Evolutionary conservation across 1,140 invertebrate species (phyloP).

Genomic region (Dendroctonus ponderosae): DNA sequence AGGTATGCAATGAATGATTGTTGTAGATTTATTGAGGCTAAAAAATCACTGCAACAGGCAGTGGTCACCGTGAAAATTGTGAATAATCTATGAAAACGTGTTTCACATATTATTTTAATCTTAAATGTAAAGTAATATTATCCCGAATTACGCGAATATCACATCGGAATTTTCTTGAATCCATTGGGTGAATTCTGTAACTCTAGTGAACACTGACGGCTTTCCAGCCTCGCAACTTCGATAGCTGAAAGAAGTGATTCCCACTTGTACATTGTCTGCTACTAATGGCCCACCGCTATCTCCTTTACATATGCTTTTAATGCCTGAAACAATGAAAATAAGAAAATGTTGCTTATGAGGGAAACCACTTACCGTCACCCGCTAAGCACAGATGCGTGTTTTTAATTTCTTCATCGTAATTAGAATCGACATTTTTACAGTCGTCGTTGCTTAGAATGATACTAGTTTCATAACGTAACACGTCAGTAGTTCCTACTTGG

Average conservation of each 20-base stretch:
- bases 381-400: constrained; percentile 29
- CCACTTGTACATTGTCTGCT: constrained; percentile 59
- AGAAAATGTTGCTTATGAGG: not conserved
- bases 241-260: constrained; percentile 73
- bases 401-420: constrained; percentile 24
- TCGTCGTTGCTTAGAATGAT: constrained; percentile 28
- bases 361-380: constrained; percentile 14
- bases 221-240: constrained; percentile 69
- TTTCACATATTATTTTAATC: too few relatives aligned
- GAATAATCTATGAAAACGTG: too few relatives aligned
- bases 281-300: constrained; percentile 83
- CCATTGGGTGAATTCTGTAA: constrained; percentile 65
- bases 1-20: too few relatives aligned
- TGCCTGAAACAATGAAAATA: not conserved
- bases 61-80: too few relatives aligned
- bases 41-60: too few relatives aligned
- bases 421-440: constrained; percentile 22
- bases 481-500: constrained; percentile 18
- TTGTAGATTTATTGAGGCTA: too few relatives aligned
- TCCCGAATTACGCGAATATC: too few relatives aligned
- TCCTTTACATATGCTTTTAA: constrained; percentile 75
- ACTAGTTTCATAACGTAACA: constrained; percentile 23
- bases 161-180: constrained; percentile 51
- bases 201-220: constrained; percentile 76
- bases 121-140: too few relatives aligned